Conservation (phyloP, 2,888 invertebrate genomes). For the Sminthurides aquaticus region DNA sequence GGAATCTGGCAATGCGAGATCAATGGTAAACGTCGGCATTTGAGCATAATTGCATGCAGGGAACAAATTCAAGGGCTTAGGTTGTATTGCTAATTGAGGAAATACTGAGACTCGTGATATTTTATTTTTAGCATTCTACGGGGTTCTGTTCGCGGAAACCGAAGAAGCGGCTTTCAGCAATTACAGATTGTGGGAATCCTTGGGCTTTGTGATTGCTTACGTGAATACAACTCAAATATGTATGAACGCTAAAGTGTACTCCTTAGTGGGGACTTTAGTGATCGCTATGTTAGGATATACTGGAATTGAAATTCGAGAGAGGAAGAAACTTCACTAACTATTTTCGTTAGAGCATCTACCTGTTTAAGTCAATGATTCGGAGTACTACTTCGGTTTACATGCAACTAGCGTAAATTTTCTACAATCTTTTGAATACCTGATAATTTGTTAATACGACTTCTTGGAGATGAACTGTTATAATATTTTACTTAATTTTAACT, state of each 20-base stretch:
- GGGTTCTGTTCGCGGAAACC: slow-evolving; percentile 47
- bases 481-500: no score
- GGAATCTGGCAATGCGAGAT: slow-evolving; percentile 98
- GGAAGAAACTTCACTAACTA: slow-evolving; percentile 11
- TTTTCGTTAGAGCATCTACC: no score
- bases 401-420: no score
- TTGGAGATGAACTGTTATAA: no score
- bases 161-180: slow-evolving; percentile 88
- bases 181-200: slow-evolving; percentile 84
- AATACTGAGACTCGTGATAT: not conserved
- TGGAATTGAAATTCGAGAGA: slow-evolving; percentile 53
- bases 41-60: no score
- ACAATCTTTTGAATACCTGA: no score
- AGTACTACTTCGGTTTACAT: no score
- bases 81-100: not conserved
- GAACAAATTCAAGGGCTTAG: not conserved
- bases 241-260: slow-evolving; percentile 62
- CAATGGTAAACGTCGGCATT: slow-evolving; percentile 62
- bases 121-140: slow-evolving; percentile 25
- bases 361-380: no score
- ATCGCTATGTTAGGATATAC: slow-evolving; percentile 69
- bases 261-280: slow-evolving; percentile 59
- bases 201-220: slow-evolving; percentile 81
- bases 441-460: no score
- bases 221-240: slow-evolving; percentile 69